These are phyloP conservation scores for Shinisaurus crocodilurus DNA, from an alignment of 2,113 vertebrate species.

Conservation along the genomic window DNA sequence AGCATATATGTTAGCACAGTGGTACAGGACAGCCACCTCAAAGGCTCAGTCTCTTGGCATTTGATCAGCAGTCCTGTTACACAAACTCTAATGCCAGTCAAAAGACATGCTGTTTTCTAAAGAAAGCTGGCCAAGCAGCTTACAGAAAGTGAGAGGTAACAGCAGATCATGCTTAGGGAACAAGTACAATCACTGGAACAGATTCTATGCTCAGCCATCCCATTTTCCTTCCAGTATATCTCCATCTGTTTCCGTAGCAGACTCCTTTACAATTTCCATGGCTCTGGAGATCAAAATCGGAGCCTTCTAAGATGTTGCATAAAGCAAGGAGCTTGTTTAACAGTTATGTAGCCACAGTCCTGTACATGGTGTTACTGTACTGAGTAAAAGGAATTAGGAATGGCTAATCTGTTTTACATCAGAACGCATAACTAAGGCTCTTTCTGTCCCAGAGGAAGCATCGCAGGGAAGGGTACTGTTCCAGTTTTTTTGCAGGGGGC, in stretches of 20 bases:
- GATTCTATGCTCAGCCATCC: not conserved
- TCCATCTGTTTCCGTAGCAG: not conserved
- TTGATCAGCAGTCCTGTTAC: not conserved
- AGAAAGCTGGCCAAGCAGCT: not conserved
- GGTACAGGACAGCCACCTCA: not conserved
- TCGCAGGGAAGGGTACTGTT: not conserved
- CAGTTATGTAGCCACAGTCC: slow-evolving; percentile 8
- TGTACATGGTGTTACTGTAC: slow-evolving; percentile 15
- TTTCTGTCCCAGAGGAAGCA: slow-evolving; percentile 28
- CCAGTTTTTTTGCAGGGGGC: not conserved
- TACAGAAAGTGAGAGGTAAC: not conserved
- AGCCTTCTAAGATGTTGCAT: slow-evolving; percentile 36
- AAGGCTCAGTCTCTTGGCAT: slow-evolving; percentile 10
- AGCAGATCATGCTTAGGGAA: slow-evolving; percentile 16
- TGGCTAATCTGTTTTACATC: slow-evolving; percentile 45
- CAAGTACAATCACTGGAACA: not conserved
- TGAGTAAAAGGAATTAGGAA: slow-evolving; percentile 42
- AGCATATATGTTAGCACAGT: not conserved
- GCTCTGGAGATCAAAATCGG: slow-evolving; percentile 37
- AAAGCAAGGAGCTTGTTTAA: slow-evolving; percentile 41
- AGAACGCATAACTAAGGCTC: slow-evolving; percentile 24
- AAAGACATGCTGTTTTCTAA: not conserved
- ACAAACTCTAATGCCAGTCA: not conserved
- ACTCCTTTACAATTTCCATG: slow-evolving; percentile 23
- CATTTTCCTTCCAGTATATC: not conserved